A percentile compares a stretch with the other conserved stretches of the same genome.
Evolutionary conservation across 2,797 vertebrate genomes (phyloP).

Genomic region (Hydrophis major): DNA sequence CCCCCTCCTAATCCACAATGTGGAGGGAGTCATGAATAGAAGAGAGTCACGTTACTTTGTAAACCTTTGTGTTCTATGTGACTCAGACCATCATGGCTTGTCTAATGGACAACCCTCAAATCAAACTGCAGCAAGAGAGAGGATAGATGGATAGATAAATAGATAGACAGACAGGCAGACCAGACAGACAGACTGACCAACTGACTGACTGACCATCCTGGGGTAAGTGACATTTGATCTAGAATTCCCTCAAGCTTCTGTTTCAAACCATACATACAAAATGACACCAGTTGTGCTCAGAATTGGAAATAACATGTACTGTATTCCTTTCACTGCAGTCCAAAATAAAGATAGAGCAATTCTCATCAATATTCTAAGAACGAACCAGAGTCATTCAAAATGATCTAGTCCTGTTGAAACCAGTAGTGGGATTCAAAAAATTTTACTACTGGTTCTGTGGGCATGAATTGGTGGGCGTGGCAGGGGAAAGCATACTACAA

Average conservation of each 20-base stretch:
- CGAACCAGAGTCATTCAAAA: background rate
- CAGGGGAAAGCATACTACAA: too few relatives aligned
- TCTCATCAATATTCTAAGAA: background rate
- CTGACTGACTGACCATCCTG: too few relatives aligned
- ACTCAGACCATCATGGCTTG: background rate
- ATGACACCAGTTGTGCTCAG: background rate
- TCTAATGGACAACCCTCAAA: background rate
- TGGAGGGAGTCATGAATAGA: background rate
- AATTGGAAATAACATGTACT: background rate
- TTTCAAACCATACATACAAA: background rate
- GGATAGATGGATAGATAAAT: too few relatives aligned
- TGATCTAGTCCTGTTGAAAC: background rate
- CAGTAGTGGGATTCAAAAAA: too few relatives aligned
- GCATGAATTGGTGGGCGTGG: too few relatives aligned
- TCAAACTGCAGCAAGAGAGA: background rate
- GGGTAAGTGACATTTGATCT: background rate
- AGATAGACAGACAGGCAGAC: too few relatives aligned
- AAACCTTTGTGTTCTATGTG: background rate
- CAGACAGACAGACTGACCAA: too few relatives aligned
- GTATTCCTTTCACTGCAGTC: background rate
- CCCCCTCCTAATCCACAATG: background rate
- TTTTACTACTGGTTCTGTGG: too few relatives aligned
- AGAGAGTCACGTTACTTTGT: background rate
- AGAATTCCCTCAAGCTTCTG: background rate
- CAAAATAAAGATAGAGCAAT: background rate